Conservation (phyloP, 2,888 invertebrate genomes). For the Sphaerophoria rueppellii region DNA sequence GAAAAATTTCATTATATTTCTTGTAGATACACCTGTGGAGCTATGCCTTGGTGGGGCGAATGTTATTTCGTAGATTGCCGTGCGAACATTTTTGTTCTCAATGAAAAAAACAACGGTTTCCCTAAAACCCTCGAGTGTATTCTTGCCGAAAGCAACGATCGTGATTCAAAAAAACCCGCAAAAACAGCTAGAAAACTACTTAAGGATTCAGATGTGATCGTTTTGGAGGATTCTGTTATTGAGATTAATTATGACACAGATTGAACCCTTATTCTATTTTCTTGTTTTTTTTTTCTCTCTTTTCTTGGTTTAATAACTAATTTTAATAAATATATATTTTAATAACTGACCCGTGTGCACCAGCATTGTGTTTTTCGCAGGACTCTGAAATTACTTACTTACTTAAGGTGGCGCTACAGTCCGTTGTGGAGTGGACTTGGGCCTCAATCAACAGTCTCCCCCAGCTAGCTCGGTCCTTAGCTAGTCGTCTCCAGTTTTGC, state of each 20-base stretch:
- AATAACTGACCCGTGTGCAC: no score
- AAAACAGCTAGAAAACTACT: background rate
- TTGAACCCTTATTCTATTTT: background rate
- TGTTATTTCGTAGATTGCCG: slow-evolving; percentile 69
- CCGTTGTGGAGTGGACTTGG: no score
- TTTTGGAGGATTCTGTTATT: slow-evolving; percentile 61
- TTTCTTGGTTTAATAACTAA: background rate
- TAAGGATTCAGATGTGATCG: slow-evolving; percentile 46
- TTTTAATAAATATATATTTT: slow-evolving; percentile 7
- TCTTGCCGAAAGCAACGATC: slow-evolving; percentile 36
- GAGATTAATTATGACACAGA: slow-evolving; percentile 57
- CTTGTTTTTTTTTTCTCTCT: background rate
- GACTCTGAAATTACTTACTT: no score
- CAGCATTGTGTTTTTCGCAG: no score
- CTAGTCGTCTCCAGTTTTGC: no score
- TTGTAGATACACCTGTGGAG: slow-evolving; percentile 45
- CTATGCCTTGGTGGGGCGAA: slow-evolving; percentile 64
- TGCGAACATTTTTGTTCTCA: slow-evolving; percentile 67
- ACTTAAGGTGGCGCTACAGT: no score
- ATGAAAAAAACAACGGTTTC: slow-evolving; percentile 57
- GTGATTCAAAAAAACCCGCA: background rate
- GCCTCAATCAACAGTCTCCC: no score
- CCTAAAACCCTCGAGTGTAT: slow-evolving; percentile 56
- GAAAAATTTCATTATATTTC: background rate
- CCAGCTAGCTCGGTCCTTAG: no score